These are phyloP conservation scores for Drosophila fuyamai DNA, from an alignment of 1,140 invertebrate species.

Conservation along the genomic window DNA sequence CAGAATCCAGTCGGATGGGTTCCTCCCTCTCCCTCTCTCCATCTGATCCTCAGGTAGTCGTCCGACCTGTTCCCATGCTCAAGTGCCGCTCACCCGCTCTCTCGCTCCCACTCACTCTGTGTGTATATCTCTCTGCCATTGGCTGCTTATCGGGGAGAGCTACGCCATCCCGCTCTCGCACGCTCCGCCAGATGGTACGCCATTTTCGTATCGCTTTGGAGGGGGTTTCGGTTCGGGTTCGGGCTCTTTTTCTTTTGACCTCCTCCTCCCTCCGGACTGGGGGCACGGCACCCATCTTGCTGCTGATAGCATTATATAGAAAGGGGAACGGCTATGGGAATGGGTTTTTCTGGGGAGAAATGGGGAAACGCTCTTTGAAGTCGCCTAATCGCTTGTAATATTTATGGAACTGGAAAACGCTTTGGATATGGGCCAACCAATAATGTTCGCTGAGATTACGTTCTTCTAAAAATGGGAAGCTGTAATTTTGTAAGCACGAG, in stretches of 20 bases:
- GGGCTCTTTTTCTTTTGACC: constrained; percentile 9
- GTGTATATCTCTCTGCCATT: constrained; percentile 46
- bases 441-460: constrained; percentile 35
- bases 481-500: constrained; percentile 1
- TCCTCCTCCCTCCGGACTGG: constrained; percentile 19
- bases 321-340: constrained; percentile 20
- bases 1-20: constrained; percentile 68
- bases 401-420: constrained; percentile 47
- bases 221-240: constrained; percentile 4
- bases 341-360: constrained; percentile 7
- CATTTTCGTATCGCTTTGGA: constrained; percentile 53
- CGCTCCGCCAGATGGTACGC: constrained; percentile 30
- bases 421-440: constrained; percentile 56
- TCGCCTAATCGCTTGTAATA: constrained; percentile 45
- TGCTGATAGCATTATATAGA: constrained; percentile 53
- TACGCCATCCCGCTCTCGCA: constrained; percentile 49
- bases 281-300: constrained; percentile 61
- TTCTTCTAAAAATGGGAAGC: constrained; percentile 12
- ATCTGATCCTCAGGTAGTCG: constrained; percentile 60
- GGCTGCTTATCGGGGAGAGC: constrained; percentile 36
- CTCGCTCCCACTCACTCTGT: constrained; percentile 22
- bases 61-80: constrained; percentile 63
- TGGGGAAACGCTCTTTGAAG: constrained; percentile 51
- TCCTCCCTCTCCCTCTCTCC: constrained; percentile 10
- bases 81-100: constrained; percentile 24